These are phyloP conservation scores for Drosophila fungiperda DNA, from an alignment of 2,888 invertebrate species.

Conservation along the genomic window DNA sequence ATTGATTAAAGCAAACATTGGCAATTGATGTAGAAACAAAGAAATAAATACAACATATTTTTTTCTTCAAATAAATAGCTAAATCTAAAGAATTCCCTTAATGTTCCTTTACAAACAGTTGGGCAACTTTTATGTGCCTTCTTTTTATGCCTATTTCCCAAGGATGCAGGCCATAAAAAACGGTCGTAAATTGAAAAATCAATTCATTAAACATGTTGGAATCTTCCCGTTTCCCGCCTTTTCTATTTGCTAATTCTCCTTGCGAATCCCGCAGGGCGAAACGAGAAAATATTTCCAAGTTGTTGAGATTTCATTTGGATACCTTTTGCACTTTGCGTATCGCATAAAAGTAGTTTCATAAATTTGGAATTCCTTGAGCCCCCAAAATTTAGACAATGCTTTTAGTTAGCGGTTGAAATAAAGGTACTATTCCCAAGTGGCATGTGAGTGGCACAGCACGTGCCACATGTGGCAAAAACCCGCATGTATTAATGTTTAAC, in stretches of 20 bases:
- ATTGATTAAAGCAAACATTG: not conserved
- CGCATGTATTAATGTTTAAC: constrained; percentile 50
- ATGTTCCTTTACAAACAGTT: not conserved
- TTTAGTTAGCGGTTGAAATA: constrained; percentile 13
- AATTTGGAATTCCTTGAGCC: constrained; percentile 17
- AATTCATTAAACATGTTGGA: constrained; percentile 30
- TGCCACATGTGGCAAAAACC: constrained; percentile 37
- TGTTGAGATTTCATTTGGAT: constrained; percentile 20
- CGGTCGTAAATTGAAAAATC: constrained; percentile 40
- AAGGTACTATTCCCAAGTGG: constrained; percentile 45
- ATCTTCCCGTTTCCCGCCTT: constrained; percentile 1
- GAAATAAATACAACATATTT: not conserved
- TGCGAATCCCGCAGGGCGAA: constrained; percentile 3
- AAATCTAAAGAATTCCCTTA: not conserved
- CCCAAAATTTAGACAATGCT: constrained; percentile 15
- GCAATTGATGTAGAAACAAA: not conserved
- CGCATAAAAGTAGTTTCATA: constrained; percentile 18
- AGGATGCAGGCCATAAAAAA: not conserved
- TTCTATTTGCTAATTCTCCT: constrained; percentile 33
- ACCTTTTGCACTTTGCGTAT: constrained; percentile 6
- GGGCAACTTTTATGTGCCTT: constrained; percentile 3
- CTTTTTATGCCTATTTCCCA: not conserved
- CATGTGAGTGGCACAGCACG: constrained; percentile 31
- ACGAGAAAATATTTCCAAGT: not conserved
- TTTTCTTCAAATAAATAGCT: no score